Base-by-base conservation (phyloP, 2,888 invertebrate species). In the Dinocampus coccinellae region DNA sequence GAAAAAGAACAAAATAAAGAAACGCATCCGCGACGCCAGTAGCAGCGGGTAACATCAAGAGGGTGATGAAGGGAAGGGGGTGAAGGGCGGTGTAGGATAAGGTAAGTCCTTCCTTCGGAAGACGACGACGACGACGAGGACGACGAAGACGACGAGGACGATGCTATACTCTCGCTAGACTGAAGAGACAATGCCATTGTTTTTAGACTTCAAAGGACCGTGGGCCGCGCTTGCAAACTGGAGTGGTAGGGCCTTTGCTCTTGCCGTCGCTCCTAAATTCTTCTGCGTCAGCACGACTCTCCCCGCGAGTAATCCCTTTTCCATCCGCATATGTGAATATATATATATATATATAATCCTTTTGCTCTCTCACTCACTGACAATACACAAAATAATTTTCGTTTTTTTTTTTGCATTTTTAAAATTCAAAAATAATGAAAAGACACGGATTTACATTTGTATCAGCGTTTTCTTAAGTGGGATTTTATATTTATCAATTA, bases 111-210 rank as follows among this genome's bases (percentile, higher is more conserved):
- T 79, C 79, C 77, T n/a, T n/a, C n/a, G n/a, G n/a, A n/a, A n/a
- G n/a, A n/a, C n/a, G n/a, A n/a, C n/a, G n/a, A n/a, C n/a, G n/a
- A n/a, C n/a, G n/a, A n/a, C n/a, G n/a, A n/a, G n/a, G n/a, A n/a
- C n/a, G n/a, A n/a, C n/a, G n/a, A n/a, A n/a, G n/a, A n/a, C n/a
- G 76, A 73, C 69, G 73, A 75, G 72, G 77, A 39, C 39, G 39
- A 39, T n/a, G 39, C 39, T 39, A 13, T 39, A 39, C 82, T 79
- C 81, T 83, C 84, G 83, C 85, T 86, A 84, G 83, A 83, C 86
- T 83, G 84, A 86, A 86, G 85, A 86, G 86, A 87, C 87, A 87
- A 87, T 87, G 87, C 82, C 86, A 87, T 87, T 87, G 87, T 87
- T 87, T 87, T 87, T 87, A 78, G 85, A 87, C 87, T 86, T 87